These are phyloP conservation scores for Nineta flava DNA, from an alignment of 2,888 invertebrate genomes.

Conservation along the genomic window DNA sequence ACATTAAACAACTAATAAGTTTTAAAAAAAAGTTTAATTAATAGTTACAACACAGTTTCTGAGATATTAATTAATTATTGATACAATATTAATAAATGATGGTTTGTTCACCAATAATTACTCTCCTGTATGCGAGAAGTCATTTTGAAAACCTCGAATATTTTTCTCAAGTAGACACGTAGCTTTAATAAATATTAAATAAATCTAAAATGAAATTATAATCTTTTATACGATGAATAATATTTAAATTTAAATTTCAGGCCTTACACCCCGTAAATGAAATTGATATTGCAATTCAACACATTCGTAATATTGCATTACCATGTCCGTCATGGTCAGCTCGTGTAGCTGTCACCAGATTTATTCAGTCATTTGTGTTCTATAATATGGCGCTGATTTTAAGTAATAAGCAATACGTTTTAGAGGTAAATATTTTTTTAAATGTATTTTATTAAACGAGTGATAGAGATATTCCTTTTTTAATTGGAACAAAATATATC, in stretches of 20 bases:
- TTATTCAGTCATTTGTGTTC: constrained; percentile 54
- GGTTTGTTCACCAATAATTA: too few relatives aligned
- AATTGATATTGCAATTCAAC: constrained; percentile 3
- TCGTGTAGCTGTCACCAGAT: constrained; percentile 45
- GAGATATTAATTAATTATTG: too few relatives aligned
- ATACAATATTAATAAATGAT: too few relatives aligned
- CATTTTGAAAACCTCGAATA: too few relatives aligned
- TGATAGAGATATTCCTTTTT: not conserved
- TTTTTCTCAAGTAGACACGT: too few relatives aligned
- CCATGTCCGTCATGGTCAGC: constrained; percentile 48
- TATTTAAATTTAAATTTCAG: not conserved
- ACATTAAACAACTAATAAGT: too few relatives aligned
- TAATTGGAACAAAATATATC: not conserved
- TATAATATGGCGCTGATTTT: constrained; percentile 50
- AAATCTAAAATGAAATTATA: not conserved
- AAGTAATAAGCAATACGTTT: constrained; percentile 34
- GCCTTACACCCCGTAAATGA: constrained; percentile 4
- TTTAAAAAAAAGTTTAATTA: too few relatives aligned
- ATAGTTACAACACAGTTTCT: too few relatives aligned
- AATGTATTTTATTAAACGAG: not conserved
- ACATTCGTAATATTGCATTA: constrained; percentile 1
- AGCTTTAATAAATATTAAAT: too few relatives aligned
- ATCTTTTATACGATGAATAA: too few relatives aligned
- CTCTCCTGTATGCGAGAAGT: too few relatives aligned
- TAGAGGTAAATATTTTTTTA: constrained; percentile 24